Base-by-base conservation (phyloP, 2,113 vertebrate genomes). In the Callospermophilus lateralis region DNA sequence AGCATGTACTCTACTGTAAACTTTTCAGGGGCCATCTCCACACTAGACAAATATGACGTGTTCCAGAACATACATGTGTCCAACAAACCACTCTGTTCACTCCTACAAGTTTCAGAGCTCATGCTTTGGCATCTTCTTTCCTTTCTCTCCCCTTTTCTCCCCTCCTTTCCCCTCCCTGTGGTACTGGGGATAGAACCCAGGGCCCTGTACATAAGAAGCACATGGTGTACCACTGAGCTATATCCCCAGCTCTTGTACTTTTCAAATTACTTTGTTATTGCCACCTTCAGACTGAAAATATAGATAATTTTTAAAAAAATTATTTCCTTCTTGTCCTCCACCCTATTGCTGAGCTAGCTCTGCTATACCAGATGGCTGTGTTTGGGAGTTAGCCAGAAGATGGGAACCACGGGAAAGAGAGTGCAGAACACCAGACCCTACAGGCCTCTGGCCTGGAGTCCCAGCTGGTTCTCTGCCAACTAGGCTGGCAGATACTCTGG, bases 351-450 rank as follows among this genome's bases (percentile, higher is more conserved):
- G 13, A 48, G 24, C 55, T 37, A 83, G 61, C 34, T 80, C 28
- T 17, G 28, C 4, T 22, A 3, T 0, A 89, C 39, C 65, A 72
- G 48, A 65, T 4, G 8, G n/a, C 48, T 34, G 77, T 6, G 5
- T 80, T 16, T 67, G 28, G 67, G 73, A 72, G 61, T 61, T 0
- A 45, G 48, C 42, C 17, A 48, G 58, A 58, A 94, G 39, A 37
- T 4, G 3, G 55, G 67, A 12, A 28, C 45, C 39, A 32, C 0
- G 19, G 65, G 61, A 42, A 10, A 58, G 79, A 30, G 63, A 17
- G 37, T 2, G 30, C 1, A 42, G 39, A 68, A 28, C 30, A 68
- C 11, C 1, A 42, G 58, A 4, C 3, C 48, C 30, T 10, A 0
- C 1, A 0, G 32, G 93, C 20, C 72, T 15, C 28, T 9, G 16